Base-by-base conservation (phyloP, 1,140 invertebrate genomes). In the Palaemon carinicauda region DNA sequence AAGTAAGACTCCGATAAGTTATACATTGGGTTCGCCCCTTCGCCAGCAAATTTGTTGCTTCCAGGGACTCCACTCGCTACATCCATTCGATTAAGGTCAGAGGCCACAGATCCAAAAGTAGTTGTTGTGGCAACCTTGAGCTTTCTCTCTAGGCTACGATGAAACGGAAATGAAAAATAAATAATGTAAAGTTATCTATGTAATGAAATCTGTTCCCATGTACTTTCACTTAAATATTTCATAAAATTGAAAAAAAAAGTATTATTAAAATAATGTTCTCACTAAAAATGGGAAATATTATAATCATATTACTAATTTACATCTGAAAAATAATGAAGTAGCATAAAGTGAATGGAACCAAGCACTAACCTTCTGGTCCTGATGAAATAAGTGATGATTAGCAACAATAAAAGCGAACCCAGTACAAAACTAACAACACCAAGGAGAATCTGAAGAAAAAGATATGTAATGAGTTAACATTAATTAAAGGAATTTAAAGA, bases 11-110 rank as follows among this genome's bases (percentile, higher is more conserved):
- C 80, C 21, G 92, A 90, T 80, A 92, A 92, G 88, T 94, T 93
- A 92, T 92, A 93, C n/a, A 94, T 92, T 1, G 94, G 94, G 91
- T 95, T 95, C 53, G 94, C 94, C 41, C 94, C 95, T 90, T 95
- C 94, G 0, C 92, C 90, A 3, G 94, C 93, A 91, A 95, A 94
- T 89, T 93, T 92, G 91, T 95, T 95, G 50, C 94, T 95, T 52
- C 93, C 94, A 15, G 95, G 95, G 9, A 54, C 69, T 53, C 31
- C 41, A 14, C 29, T 19, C 19, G 91, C 91, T 3, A 90, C 89
- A 75, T 93, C 93, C 81, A 92, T 92, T 79, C 92, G 89, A 91
- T 94, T 93, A 12, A 94, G 89, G 77, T 92, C 93, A 0, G 94
- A 94, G 24, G 94, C 93, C 90, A 93, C 92, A 0, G 94, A 94